Evolutionary conservation across 1,140 invertebrate species (phyloP), one percentile per base, ranked within the genome.

Genomic region (Battus philenor): DNA sequence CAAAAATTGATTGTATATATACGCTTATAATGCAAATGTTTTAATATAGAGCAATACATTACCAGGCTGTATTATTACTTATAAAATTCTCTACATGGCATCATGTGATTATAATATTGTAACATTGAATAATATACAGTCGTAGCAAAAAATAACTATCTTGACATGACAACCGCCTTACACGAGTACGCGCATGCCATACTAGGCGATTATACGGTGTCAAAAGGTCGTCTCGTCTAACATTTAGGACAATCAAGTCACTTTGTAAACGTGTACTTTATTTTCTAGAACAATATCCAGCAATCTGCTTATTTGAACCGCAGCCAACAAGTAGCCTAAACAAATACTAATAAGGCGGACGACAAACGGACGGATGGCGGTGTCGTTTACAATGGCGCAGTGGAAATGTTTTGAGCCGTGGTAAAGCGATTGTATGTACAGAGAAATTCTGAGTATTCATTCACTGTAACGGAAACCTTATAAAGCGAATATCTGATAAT

Each of bases 271-370:
- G 18, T 30, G 17, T 29, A 32, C 30, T 30, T 38, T 47, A 46
- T 27, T 41, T 47, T 32, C 33, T 36, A 39, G 24, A 47, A 39
- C 45, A 47, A 47, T 39, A 38, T n/a, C 33, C 27, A 39, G 29
- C 10, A 30, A 39, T 38, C 26, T 47, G 45, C 36, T 47, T 47
- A 47, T 36, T 47, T 47, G 45, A 47, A 38, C 26, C 17, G 15
- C 7, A 17, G 45, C 45, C 45, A 47, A 47, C 16, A 10, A 15
- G 36, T 20, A 39, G 18, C 18, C 20, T 26, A 39, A 39, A 39
- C 36, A 39, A 39, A 39, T 16, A 22, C 18, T 2, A 10, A 13
- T 36, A 22, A 12, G 33, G 33, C 22, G 18, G 33, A 20, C 9
- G 18, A 26, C 20, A 15, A 2, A 39, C 36, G 33, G 33, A 18